Base-by-base conservation (phyloP, 53 echinoderm and acorn worm genomes). In the Paelopatides confundens region DNA sequence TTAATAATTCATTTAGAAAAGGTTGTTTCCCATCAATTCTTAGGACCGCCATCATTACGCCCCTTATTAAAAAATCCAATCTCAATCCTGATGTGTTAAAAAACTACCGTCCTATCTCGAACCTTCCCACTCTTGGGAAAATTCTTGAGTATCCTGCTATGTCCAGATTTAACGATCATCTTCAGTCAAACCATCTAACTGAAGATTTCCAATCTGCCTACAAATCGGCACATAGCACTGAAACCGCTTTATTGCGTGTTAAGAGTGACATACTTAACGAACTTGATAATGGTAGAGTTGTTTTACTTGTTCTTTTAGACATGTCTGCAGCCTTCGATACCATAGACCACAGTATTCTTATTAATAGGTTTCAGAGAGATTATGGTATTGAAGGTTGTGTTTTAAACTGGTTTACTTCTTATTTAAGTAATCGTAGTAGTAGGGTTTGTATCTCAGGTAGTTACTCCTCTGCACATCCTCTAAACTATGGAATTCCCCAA, bases 51-150 rank as follows among this genome's bases (percentile, higher is more conserved):
- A 28, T 81, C 8, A 49, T 81, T 48, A 17, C 15, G 21, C 81
- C 81, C 47, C 26, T 53, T 4, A 48, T 81, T 15, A 81, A 81
- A 32, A 81, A 81, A 50, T 0, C 47, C 35, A 50, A 24, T 81
- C 54, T 81, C 21, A 23, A 81, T 50, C 28, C 52, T 28, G 52
- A 50, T 35, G 53, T 51, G 10, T 27, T 81, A 24, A 1, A 31
- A 31, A 81, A 81, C 35, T 81, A 81, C 35, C 51, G 50, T 8
- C 81, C 8, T 8, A 36, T 71, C 0, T 71, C 71, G 32, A 71
- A 17, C 28, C 5, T 3, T 0, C 0, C 12, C 0, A 13, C 18
- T 2, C 12, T 63, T 9, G 11, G 0, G 8, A 63, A 63, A 63
- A 9, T 63, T 9, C 11, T 63, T 12, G 63, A 63, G 18, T n/a